phyloP scores from a whole-genome alignment of 1,140 invertebrate species.

The Dermatophagoides farinae region DNA sequence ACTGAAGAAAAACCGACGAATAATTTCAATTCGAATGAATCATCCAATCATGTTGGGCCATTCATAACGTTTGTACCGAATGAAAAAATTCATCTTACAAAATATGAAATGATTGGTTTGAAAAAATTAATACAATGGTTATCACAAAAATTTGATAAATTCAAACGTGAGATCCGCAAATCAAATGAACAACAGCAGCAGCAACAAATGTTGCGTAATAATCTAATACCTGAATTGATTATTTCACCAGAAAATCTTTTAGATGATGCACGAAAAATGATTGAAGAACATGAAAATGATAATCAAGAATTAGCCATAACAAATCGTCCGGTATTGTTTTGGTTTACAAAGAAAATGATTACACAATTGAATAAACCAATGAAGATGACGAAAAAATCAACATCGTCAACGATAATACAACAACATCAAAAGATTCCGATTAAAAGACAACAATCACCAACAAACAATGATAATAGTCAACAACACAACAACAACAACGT shows the following conservation, averaged over 20 bases:
- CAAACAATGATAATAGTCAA: too few relatives aligned
- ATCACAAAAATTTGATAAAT: conserved; percentile 49
- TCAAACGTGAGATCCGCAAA: conserved; percentile 31
- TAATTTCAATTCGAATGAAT: neutral
- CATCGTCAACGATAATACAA: neutral
- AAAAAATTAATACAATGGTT: conserved; percentile 74
- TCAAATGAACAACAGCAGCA: conserved; percentile 67
- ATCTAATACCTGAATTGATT: conserved; percentile 75
- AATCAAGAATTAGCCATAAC: conserved; percentile 56
- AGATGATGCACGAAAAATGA: conserved; percentile 55
- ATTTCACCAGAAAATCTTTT: conserved; percentile 69
- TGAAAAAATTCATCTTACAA: conserved; percentile 19
- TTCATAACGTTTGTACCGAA: neutral
- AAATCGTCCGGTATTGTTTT: conserved; percentile 44
- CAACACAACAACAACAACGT: conserved; percentile 4
- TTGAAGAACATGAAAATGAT: conserved; percentile 69
- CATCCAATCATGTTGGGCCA: neutral
- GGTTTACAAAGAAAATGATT: conserved; percentile 17
- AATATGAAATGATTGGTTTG: conserved; percentile 26
- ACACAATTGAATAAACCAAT: neutral
- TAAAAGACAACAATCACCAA: too few relatives aligned
- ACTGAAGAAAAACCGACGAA: neutral
- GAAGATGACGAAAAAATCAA: neutral
- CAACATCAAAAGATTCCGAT: too few relatives aligned
- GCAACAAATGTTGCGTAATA: conserved; percentile 64